A percentile compares a stretch with the other conserved stretches of the same genome.
Evolutionary conservation across 2,797 vertebrate genomes (phyloP).

Genomic region (Hydrophis major): DNA sequence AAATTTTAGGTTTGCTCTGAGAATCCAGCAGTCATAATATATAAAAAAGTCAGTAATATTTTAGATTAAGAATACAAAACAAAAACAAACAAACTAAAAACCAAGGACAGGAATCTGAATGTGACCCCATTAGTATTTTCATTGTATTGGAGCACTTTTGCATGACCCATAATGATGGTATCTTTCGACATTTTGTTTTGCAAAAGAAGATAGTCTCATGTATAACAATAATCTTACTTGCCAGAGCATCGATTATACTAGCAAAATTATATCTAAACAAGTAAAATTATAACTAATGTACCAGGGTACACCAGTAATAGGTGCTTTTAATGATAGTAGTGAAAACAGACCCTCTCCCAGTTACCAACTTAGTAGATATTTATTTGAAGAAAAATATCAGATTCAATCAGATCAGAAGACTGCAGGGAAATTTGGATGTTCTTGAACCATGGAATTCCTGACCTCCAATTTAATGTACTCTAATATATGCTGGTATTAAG

Average conservation of each 20-base stretch:
- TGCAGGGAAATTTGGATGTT: not conserved
- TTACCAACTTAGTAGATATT: not conserved
- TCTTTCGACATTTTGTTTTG: not conserved
- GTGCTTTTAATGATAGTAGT: not conserved
- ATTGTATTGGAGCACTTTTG: not conserved
- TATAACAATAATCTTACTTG: not conserved
- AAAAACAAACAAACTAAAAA: too few species aligned
- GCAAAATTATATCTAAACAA: not conserved
- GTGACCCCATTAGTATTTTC: not conserved
- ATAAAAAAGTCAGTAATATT: not conserved
- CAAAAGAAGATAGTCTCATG: not conserved
- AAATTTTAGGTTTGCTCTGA: not conserved
- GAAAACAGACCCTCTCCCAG: not conserved
- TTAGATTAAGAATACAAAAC: not conserved
- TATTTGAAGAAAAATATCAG: not conserved
- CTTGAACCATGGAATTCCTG: not conserved
- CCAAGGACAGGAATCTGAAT: not conserved
- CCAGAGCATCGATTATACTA: not conserved
- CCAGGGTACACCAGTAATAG: not conserved
- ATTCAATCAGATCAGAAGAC: not conserved
- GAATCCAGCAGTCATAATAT: not conserved
- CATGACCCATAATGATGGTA: not conserved
- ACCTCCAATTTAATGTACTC: not conserved
- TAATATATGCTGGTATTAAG: not conserved
- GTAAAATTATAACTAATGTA: not conserved